Base-by-base conservation (phyloP, 2,888 invertebrate genomes). In the Metallyticus violacea region DNA sequence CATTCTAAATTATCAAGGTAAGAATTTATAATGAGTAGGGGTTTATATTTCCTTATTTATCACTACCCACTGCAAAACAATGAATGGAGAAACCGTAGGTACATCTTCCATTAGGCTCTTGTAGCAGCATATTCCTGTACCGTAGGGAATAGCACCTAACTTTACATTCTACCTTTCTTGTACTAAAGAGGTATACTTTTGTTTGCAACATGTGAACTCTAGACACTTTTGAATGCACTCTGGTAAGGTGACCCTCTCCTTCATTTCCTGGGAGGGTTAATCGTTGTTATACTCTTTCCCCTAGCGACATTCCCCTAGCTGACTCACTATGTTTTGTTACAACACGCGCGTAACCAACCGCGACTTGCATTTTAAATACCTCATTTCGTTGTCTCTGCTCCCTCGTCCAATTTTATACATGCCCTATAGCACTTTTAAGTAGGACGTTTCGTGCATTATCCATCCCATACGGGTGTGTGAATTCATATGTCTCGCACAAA, bases 331-430 rank as follows among this genome's bases (percentile, higher is more conserved):
- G 40, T 40, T n/a, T 40, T 40, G 40, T 40, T 7, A 9, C 15
- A 40, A 15, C 40, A 1, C 30, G 30, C 1, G 30, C 77, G 76
- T 83, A 83, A 83, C 83, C 27, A 83, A 25, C 77, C 83, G 77
- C 76, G 83, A 83, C 77, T 77, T 83, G 83, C 83, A 83, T 83
- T 83, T 83, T 29, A 77, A 83, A 83, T 28, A 83, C 83, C 83
- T 77, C 77, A 83, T 83, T 83, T 29, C 83, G 9, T 7, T 4
- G 77, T 77, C n/a, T 27, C 77, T 77, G 28, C 27, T 62, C 9
- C 7, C 62, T 30, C 62, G 62, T 83, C n/a, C 76, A 30, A 6
- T 30, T 5, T 30, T 30, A 7, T 77, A 9, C 29, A 28, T 83
- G 77, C 28, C 81, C 83, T 28, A 29, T 77, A 77, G 83, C 83